These are phyloP conservation scores for Parauchenoglanis punctatus DNA, from an alignment of 2,797 vertebrate species.

Conservation along the genomic window DNA sequence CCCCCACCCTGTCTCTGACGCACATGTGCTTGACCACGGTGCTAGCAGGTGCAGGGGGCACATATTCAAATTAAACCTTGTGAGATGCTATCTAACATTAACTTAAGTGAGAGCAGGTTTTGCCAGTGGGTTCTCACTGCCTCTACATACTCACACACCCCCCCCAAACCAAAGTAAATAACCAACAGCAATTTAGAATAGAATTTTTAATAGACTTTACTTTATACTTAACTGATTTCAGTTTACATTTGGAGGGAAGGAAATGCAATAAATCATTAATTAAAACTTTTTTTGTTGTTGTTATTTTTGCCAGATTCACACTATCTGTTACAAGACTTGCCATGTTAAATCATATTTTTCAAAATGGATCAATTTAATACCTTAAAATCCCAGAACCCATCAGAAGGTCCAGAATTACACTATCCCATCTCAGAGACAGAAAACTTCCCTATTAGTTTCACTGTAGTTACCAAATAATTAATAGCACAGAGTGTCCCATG, in stretches of 20 bases:
- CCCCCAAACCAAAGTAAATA: background rate
- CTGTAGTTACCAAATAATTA: conserved; percentile 1
- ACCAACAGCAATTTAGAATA: background rate
- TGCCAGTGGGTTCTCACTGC: conserved; percentile 5
- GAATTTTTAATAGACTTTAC: background rate
- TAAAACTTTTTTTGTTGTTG: background rate
- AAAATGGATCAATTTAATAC: background rate
- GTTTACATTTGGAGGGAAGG: background rate
- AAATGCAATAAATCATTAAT: background rate
- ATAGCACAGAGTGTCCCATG: no score
- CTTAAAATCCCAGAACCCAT: background rate
- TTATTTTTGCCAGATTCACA: background rate
- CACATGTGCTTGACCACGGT: conserved; percentile 51
- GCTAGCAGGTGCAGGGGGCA: conserved; percentile 13
- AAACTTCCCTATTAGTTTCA: background rate
- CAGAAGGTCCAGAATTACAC: background rate
- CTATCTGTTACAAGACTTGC: background rate
- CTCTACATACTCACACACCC: background rate
- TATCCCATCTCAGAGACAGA: background rate
- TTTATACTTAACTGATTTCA: background rate
- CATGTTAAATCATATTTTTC: background rate
- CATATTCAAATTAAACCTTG: conserved; percentile 8
- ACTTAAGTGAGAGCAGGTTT: conserved; percentile 1
- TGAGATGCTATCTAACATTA: conserved; percentile 1
- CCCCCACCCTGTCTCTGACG: conserved; percentile 33